Evolutionary conservation across 1,140 invertebrate genomes (phyloP).

Genomic region (Diploscapter pachys): DNA sequence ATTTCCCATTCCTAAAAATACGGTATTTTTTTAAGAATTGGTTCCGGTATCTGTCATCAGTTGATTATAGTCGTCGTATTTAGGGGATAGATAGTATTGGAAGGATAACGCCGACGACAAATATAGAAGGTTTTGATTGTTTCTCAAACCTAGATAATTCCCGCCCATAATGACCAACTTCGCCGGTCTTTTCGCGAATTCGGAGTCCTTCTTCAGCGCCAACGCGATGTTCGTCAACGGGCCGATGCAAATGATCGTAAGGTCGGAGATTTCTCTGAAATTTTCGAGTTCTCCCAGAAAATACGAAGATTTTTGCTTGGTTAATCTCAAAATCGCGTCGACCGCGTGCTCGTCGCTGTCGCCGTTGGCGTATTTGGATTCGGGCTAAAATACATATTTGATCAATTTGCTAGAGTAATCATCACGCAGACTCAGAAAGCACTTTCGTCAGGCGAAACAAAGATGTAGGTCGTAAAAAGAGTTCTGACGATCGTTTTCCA

Average conservation of each 20-base stretch:
- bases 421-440: no score
- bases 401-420: constrained; percentile 48
- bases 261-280: constrained; percentile 18
- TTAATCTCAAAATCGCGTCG: no score
- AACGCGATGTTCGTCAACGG: constrained; percentile 76
- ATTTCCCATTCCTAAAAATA: constrained; percentile 61
- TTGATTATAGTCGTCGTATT: constrained; percentile 59
- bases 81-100: no score
- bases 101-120: no score
- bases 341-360: constrained; percentile 5
- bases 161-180: constrained; percentile 75
- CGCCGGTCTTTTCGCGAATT: constrained; percentile 67
- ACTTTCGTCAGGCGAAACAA: constrained; percentile 56
- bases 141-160: constrained; percentile 62
- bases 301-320: not conserved
- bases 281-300: constrained; percentile 32
- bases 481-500: constrained; percentile 2
- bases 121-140: no score
- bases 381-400: no score
- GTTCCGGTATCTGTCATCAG: not conserved
- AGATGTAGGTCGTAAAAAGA: constrained; percentile 6
- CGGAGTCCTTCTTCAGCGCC: constrained; percentile 69
- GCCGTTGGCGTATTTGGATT: not conserved
- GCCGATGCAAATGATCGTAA: constrained; percentile 63
- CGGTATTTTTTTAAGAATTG: not conserved